These are phyloP conservation scores for Bombus turneri DNA, from an alignment of 1,140 invertebrate genomes.

Conservation along the genomic window DNA sequence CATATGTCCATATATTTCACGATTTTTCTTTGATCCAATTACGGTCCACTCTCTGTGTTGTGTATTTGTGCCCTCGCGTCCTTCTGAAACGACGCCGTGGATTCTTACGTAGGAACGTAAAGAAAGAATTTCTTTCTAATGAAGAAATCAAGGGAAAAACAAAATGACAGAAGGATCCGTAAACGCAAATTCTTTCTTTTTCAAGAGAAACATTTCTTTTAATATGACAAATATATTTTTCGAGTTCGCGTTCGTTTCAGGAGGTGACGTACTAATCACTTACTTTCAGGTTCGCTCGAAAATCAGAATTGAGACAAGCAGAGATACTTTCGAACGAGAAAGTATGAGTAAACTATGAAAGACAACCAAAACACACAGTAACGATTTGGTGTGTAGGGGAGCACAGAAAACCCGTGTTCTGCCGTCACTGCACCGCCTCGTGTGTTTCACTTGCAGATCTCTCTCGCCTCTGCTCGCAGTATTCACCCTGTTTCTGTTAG, in stretches of 20 bases:
- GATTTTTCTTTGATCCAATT: slow-evolving; percentile 57
- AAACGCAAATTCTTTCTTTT: neutral
- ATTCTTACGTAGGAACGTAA: no score
- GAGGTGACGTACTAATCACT: slow-evolving; percentile 67
- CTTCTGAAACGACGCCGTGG: slow-evolving; percentile 29
- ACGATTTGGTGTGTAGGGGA: slow-evolving; percentile 73
- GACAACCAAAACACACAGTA: slow-evolving; percentile 64
- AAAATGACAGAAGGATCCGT: no score
- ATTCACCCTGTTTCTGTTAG: slow-evolving; percentile 58
- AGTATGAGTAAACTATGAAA: slow-evolving; percentile 27
- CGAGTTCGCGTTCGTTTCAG: slow-evolving; percentile 35
- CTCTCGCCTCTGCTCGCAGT: slow-evolving; percentile 71
- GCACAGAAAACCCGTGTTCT: slow-evolving; percentile 73
- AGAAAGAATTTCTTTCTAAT: neutral
- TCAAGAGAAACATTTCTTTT: neutral
- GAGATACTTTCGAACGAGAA: slow-evolving; percentile 47
- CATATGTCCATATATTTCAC: neutral
- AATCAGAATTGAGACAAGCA: slow-evolving; percentile 63
- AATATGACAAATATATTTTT: neutral
- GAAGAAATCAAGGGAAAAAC: no score
- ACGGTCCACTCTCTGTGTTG: slow-evolving; percentile 53
- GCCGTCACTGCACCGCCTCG: slow-evolving; percentile 73
- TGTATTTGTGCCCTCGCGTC: slow-evolving; percentile 50
- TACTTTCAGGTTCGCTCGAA: slow-evolving; percentile 73
- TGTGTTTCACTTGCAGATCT: slow-evolving; percentile 73